Evolutionary conservation across 2,113 vertebrate species (phyloP).

Genomic region (Nettapus auritus): DNA sequence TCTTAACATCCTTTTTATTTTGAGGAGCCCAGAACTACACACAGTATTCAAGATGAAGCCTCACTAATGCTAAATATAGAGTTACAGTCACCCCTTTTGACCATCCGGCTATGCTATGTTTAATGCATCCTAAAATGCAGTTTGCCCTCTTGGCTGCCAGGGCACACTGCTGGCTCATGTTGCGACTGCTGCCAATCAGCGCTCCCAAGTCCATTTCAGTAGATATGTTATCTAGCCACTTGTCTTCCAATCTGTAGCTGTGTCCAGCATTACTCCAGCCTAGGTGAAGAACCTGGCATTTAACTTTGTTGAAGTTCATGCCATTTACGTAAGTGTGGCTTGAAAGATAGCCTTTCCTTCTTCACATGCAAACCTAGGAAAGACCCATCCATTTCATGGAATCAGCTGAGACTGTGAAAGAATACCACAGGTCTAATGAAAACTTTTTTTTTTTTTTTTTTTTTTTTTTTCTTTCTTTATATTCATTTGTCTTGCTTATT

Average conservation of each 20-base stretch:
- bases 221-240: no score
- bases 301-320: not conserved
- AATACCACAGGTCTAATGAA: not conserved
- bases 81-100: no score
- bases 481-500: not conserved
- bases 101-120: no score
- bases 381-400: not conserved
- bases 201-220: no score
- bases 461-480: not conserved
- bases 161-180: no score
- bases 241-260: no score
- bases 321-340: not conserved
- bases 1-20: not conserved
- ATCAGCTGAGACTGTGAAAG: not conserved
- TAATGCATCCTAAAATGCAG: no score
- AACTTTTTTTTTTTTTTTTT: not conserved
- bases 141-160: no score
- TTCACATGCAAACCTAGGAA: fast-evolving
- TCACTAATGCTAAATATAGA: not conserved
- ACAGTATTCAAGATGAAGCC: not conserved
- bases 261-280: no score
- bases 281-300: no score
- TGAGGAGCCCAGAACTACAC: not conserved
- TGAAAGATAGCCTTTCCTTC: not conserved
- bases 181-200: no score